Base-by-base conservation (phyloP, 2,113 vertebrate genomes). In the Calyptomena viridis region DNA sequence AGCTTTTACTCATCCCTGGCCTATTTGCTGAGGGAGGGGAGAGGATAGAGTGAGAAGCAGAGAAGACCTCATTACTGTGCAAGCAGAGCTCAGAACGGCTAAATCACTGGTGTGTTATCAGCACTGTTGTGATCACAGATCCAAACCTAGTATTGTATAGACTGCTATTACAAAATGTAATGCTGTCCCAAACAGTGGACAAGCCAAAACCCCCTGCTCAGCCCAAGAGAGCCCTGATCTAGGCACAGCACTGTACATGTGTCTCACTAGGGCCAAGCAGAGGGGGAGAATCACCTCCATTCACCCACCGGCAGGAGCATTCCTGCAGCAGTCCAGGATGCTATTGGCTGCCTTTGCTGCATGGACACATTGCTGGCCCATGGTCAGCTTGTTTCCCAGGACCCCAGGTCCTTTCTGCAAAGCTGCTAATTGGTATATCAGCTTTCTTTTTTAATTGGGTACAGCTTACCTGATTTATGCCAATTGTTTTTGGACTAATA, bases 11-110 rank as follows among this genome's bases (percentile, higher is more conserved):
- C 11, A 27, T 2, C 1, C 21, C 7, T 6, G 72, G 12, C 7
- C 11, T 59, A 24, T 14, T 35, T 0, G 0, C 14, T 40, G 16
- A 0, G 2, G 4, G 1, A 46, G 11, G 11, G 14, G 11, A 53
- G 35, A 60, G 24, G 10, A 14, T 11, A 44, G 21, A 47, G 8
- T n/a, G 44, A 79, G 62, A 72, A 72, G 17, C 28, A 68, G 49
- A 75, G 64, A 47, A 66, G 16, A 3, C 18, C 20, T 49, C 46
- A 27, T 31, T 84, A 20, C 25, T 49, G 16, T 46, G n/a, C 24
- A 64, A 59, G 58, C 7, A 37, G 31, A 20, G 15, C 23, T 80
- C 33, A 39, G 35, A 68, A 13, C 17, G 79, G 31, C 35, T 67
- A 15, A 60, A 88, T 37, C 18, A 30, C 3, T 28, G 3, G 0